Evolutionary conservation across 2,797 vertebrate species (phyloP), one percentile per base, ranked within the genome.

Genomic region (Anabacerthia variegaticeps): DNA sequence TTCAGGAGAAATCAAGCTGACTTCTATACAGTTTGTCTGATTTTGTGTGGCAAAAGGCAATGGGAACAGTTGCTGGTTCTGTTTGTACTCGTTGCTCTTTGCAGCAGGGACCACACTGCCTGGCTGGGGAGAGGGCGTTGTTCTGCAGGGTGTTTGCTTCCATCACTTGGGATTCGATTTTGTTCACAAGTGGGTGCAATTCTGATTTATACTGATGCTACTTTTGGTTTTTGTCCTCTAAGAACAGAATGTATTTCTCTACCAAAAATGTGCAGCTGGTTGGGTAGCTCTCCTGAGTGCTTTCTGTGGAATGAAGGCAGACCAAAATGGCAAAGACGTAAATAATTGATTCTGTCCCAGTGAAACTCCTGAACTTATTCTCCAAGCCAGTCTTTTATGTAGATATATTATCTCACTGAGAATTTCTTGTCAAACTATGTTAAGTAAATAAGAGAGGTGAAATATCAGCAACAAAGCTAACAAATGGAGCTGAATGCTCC

Each of bases 401-500:
- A 97, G 97, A 96, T 97, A 93, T 87, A 98, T 98, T 96, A 97
- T 97, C 96, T 98, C 96, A 82, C 93, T 94, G 95, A 97, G 96
- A 98, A 97, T 97, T 97, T 97, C 97, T 97, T 98, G 98, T 98
- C 97, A 98, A 97, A 97, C 94, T 97, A 94, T 93, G 97, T 94
- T 97, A 98, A 97, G 96, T 98, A 98, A 98, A 98, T 98, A 98
- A 97, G 97, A 93, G 94, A 97, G 97, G 96, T 97, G 96, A 97
- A 98, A 97, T 97, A 97, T 93, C 97, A 98, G 97, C 97, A 97
- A 97, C 97, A 97, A 97, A 97, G 95, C 97, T 97, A 97, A 97
- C 96, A 98, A 97, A 97, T 95, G 96, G 96, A 97, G 92, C 84
- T 7, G 80, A 97, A 96, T 91, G 93, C 95, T 96, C 95, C 83